A percentile compares a stretch with the other conserved stretches of the same genome.
Conservation (phyloP, 2,888 invertebrate genomes). For the Agrochola lota region DNA sequence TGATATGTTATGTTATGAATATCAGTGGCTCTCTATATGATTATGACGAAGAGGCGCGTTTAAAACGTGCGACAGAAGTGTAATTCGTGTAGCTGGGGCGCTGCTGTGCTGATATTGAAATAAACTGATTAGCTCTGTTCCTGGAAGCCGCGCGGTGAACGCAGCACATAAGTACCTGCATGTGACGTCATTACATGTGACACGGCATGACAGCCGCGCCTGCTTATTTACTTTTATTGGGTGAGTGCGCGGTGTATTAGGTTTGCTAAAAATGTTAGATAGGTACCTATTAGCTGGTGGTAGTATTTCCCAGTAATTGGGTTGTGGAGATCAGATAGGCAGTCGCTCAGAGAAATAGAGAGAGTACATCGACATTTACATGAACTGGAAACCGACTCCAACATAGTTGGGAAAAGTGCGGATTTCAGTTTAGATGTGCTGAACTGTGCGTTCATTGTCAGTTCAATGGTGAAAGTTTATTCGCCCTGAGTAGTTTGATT, state of each 20-base stretch:
- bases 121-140: slow-evolving; percentile 26
- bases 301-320: too few species aligned
- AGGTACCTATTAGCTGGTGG: too few species aligned
- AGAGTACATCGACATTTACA: too few species aligned
- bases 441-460: too few species aligned
- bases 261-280: background rate
- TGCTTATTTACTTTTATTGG: slow-evolving; percentile 3
- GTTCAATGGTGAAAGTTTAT: too few species aligned
- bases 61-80: background rate
- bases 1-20: background rate
- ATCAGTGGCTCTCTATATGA: background rate
- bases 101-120: slow-evolving; percentile 1
- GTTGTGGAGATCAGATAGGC: too few species aligned
- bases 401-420: too few species aligned
- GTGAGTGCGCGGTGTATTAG: background rate
- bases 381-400: too few species aligned
- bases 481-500: too few species aligned
- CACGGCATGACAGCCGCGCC: background rate
- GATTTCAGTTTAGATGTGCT: too few species aligned
- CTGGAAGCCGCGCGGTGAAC: background rate
- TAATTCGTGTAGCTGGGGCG: background rate
- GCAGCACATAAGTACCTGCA: background rate
- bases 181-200: slow-evolving; percentile 4
- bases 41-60: background rate
- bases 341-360: too few species aligned